phyloP scores from a whole-genome alignment of 35 echinoderm and acorn worm genomes.

The Apostichopus parvimensis region DNA sequence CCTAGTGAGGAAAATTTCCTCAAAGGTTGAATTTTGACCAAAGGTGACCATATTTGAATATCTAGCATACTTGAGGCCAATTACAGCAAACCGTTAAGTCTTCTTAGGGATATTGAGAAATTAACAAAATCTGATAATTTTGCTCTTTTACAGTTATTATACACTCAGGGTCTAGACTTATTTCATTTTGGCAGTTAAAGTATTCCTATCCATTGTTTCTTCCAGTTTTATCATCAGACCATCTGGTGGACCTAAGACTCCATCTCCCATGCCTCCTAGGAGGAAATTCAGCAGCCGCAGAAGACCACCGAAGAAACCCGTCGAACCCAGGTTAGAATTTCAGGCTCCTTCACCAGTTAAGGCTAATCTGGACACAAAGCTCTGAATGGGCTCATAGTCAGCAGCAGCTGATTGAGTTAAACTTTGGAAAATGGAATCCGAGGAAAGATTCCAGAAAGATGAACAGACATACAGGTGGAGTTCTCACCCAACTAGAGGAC shows the following conservation, averaged over 20 bases:
- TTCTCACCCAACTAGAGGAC: background rate
- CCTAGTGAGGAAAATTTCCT: no score
- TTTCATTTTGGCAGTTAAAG: no score
- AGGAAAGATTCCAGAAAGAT: no score
- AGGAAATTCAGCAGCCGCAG: conserved; percentile 93
- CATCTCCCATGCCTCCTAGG: conserved; percentile 95
- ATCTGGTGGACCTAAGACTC: conserved; percentile 95
- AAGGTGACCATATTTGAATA: no score
- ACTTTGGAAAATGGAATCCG: no score
- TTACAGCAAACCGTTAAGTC: no score
- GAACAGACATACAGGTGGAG: no score
- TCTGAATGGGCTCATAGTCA: background rate
- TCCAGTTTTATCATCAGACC: conserved; percentile 92
- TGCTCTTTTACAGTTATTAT: background rate
- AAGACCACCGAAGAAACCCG: conserved; percentile 61
- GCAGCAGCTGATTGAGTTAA: no score
- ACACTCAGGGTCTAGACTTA: no score
- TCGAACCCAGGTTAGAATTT: conserved; percentile 30
- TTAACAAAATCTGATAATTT: background rate
- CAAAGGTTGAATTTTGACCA: no score
- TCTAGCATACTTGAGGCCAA: no score
- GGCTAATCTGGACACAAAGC: background rate
- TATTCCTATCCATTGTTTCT: background rate
- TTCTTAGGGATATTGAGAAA: background rate
- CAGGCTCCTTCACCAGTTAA: conserved; percentile 37